A percentile compares a stretch with the other conserved stretches of the same genome.
Evolutionary conservation across 2,888 invertebrate genomes (phyloP).

Genomic region (Cinara cedri): DNA sequence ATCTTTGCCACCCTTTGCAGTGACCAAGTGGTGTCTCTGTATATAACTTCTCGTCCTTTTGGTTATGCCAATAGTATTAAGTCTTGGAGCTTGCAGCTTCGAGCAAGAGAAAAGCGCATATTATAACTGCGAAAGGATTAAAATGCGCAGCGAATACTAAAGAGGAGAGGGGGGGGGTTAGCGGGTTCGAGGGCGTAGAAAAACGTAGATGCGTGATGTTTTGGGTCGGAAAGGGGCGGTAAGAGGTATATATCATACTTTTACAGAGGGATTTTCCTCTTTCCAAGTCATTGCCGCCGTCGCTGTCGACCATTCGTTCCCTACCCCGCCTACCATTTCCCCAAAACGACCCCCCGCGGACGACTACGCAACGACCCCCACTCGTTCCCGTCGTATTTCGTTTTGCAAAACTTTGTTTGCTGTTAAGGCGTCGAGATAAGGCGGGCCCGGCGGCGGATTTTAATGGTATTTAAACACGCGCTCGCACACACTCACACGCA

Average conservation of each 20-base stretch:
- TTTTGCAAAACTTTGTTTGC: constrained; percentile 54
- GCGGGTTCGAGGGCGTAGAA: not conserved
- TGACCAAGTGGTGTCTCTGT: too few species aligned
- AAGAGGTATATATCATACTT: constrained; percentile 1
- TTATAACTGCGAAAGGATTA: not conserved
- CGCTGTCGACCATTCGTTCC: not conserved
- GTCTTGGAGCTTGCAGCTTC: too few species aligned
- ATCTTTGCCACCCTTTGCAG: too few species aligned
- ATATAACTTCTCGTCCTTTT: too few species aligned
- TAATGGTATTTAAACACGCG: constrained; percentile 53
- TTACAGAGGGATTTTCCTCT: constrained; percentile 28
- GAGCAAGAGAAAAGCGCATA: not conserved
- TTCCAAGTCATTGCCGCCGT: not conserved
- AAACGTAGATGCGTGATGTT: too few species aligned
- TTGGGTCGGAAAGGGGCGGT: too few species aligned
- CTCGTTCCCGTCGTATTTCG: constrained; percentile 14
- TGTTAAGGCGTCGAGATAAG: constrained; percentile 56
- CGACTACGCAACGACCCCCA: constrained; percentile 3
- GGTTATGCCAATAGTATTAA: too few species aligned
- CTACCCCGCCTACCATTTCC: not conserved
- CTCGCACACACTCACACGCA: not conserved
- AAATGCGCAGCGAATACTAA: too few species aligned
- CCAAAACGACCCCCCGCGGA: not conserved
- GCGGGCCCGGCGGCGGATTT: constrained; percentile 49
- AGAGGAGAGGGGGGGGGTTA: not conserved